phyloP scores from a whole-genome alignment of 2,797 vertebrate species.

The Moxostoma hubbsi region DNA sequence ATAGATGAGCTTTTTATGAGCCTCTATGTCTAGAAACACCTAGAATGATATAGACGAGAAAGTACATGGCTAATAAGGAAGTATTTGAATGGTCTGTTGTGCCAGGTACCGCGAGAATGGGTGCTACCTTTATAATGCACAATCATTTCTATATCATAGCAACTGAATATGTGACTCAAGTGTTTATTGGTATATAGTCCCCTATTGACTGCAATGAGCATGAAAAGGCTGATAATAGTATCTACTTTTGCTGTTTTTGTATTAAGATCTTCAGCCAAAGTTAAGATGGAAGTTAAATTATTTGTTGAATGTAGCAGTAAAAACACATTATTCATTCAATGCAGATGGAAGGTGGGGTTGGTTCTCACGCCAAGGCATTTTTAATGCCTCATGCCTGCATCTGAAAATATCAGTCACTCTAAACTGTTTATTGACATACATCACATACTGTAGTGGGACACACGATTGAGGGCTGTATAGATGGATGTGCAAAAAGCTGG shows the following conservation, averaged over 20 bases:
- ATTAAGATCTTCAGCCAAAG: background rate
- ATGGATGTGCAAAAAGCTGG: constrained; percentile 39
- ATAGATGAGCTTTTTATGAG: constrained; percentile 1
- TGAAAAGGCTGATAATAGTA: constrained; percentile 20
- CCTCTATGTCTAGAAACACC: background rate
- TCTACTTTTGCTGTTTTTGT: background rate
- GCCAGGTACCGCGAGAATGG: constrained; percentile 1
- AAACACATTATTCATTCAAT: background rate
- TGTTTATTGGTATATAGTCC: constrained; percentile 37
- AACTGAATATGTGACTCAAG: constrained; percentile 25
- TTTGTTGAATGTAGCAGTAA: background rate
- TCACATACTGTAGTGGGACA: constrained; percentile 19
- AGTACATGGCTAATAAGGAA: background rate
- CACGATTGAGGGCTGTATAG: constrained; percentile 23
- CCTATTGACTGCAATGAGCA: constrained; percentile 16
- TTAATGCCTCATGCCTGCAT: background rate
- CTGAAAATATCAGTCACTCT: background rate
- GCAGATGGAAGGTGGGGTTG: background rate
- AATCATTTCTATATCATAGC: constrained; percentile 36
- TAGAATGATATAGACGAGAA: background rate
- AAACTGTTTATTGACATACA: constrained; percentile 3
- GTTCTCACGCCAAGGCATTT: background rate
- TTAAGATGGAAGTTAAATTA: background rate
- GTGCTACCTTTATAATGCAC: constrained; percentile 28
- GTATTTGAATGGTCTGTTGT: constrained; percentile 6